Evolutionary conservation across 2,797 vertebrate genomes (phyloP).

Genomic region (Oreochromis mossambicus): DNA sequence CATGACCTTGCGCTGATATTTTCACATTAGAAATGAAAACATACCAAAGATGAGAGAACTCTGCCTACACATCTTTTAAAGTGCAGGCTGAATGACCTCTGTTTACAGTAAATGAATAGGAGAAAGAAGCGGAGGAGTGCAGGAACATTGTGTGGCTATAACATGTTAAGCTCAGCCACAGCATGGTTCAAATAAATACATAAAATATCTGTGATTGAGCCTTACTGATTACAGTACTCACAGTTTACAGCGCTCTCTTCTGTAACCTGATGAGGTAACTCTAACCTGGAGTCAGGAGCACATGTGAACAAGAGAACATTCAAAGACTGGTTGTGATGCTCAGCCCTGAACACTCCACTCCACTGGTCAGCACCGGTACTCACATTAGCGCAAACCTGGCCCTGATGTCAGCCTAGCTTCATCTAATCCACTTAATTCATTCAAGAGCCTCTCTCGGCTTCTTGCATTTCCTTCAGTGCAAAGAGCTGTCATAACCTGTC

Average conservation of each 20-base stretch:
- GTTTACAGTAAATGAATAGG: not conserved
- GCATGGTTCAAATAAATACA: not conserved
- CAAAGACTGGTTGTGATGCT: not conserved
- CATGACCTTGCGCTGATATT: not conserved
- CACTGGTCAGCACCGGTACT: not conserved
- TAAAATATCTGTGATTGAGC: not conserved
- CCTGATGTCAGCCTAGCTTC: not conserved
- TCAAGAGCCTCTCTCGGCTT: not conserved
- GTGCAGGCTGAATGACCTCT: not conserved
- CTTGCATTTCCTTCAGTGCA: not conserved
- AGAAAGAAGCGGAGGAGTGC: not conserved
- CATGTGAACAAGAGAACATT: not conserved
- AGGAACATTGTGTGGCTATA: not conserved
- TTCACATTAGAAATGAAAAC: constrained; percentile 2
- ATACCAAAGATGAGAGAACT: not conserved
- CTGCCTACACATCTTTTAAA: not conserved
- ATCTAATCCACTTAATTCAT: not conserved
- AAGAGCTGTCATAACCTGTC: not conserved
- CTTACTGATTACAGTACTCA: not conserved
- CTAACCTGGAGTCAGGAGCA: not conserved
- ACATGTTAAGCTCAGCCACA: not conserved
- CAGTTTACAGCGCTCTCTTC: not conserved
- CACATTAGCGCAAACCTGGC: not conserved
- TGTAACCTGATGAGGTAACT: not conserved
- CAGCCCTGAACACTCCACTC: not conserved